Percentiles rank a stretch among this genome's conserved stretches.
These are phyloP conservation scores for Theocolax elegans DNA, from an alignment of 1,140 invertebrate species.

Conservation along the genomic window DNA sequence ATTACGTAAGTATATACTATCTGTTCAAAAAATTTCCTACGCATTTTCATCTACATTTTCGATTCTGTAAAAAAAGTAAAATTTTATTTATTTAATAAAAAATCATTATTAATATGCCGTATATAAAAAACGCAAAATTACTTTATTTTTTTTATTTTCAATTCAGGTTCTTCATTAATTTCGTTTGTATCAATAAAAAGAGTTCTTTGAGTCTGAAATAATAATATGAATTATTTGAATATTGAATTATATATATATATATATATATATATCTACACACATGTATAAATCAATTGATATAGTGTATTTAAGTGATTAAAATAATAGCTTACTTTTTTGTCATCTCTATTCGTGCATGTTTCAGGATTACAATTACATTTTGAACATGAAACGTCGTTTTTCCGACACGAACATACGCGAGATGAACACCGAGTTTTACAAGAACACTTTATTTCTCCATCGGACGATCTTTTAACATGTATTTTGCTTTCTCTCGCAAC, in stretches of 20 bases:
- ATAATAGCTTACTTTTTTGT: constrained; percentile 49
- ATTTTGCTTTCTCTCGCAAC: constrained; percentile 37
- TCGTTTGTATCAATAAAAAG: constrained; percentile 43
- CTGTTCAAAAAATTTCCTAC: too few species aligned
- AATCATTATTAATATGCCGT: too few species aligned
- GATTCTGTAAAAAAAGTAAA: constrained; percentile 15
- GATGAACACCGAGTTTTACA: constrained; percentile 72
- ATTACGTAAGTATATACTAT: too few species aligned
- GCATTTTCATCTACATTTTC: too few species aligned
- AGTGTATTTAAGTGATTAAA: constrained; percentile 1
- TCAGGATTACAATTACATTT: constrained; percentile 69
- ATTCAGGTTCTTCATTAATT: background rate
- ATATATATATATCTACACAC: too few species aligned
- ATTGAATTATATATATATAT: background rate
- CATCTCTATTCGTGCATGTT: constrained; percentile 66
- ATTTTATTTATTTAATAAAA: background rate
- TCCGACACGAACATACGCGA: constrained; percentile 71
- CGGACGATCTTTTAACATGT: constrained; percentile 65
- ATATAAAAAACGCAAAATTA: constrained; percentile 8
- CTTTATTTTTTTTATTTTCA: constrained; percentile 34
- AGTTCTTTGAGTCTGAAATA: constrained; percentile 42
- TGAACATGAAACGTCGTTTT: constrained; percentile 63
- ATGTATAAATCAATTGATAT: too few species aligned
- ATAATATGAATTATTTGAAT: background rate
- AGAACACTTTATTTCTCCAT: constrained; percentile 69